Evolutionary conservation across 2,797 vertebrate species (phyloP), one percentile per base, ranked within the genome.

Genomic region (Centropyge bicolor): DNA sequence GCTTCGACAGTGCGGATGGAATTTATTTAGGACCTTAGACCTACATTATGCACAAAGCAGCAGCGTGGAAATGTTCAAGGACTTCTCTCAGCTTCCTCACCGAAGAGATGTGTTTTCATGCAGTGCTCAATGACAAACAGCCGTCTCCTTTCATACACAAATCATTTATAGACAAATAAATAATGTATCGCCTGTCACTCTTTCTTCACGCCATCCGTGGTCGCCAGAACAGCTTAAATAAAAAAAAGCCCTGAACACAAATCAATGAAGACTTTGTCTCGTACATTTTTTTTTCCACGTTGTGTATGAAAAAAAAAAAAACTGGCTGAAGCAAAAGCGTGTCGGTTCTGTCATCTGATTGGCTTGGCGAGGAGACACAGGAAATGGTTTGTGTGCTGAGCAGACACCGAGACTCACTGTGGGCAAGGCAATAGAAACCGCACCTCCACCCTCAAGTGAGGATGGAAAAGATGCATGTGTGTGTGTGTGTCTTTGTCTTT

Each of bases 371-470:
- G 72, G 66, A 93, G 87, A 92, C 88, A 90, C 92, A 94, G 95
- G 94, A 96, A 95, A 93, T 91, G 91, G 92, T 93, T 93, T 90
- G 76, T 88, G 85, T 86, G 89, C 84, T 72, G 88, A 89, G 91
- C 91, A 95, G 93, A 94, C 94, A 92, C 90, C 45, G 82, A 86
- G 93, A 82, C 93, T 92, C 89, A 88, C 75, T 92, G 91, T 62
- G 91, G 91, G 90, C 20, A 64, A 88, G 83, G 87, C 85, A 52
- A 69, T 83, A 85, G 55, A 92, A 94, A 95, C 94, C 94, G 61
- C 94, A 93, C 88, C 85, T 91, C 90, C 83, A 83, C 85, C 87
- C 91, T 89, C 89, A 66, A 81, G 84, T 64, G 75, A 70, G 77
- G 81, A 92, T 86, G 81, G 68, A 87, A 89, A 85, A 86, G 85